Percentiles rank a stretch among this genome's conserved stretches.
These are phyloP conservation scores for Pipistrellus nathusii DNA, from an alignment of 2,797 vertebrate genomes.

Conservation along the genomic window DNA sequence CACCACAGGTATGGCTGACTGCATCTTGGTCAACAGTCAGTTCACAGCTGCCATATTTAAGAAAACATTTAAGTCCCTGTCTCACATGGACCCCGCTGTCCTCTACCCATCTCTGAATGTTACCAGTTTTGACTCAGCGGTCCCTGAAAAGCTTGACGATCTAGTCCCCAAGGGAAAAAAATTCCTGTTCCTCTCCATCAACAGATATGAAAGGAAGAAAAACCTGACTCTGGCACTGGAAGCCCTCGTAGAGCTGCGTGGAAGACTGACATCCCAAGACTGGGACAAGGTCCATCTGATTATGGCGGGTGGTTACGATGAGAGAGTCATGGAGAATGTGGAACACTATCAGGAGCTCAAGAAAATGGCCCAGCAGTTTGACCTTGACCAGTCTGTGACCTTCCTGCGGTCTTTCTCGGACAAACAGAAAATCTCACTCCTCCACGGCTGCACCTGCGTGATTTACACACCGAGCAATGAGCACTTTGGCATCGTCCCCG, in stretches of 20 bases:
- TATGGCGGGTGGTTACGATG: slow-evolving; percentile 96
- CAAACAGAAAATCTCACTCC: slow-evolving; percentile 93
- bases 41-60: slow-evolving; percentile 96
- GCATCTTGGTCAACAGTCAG: slow-evolving; percentile 96
- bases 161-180: slow-evolving; percentile 90
- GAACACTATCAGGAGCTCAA: slow-evolving; percentile 94
- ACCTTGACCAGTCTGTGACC: slow-evolving; percentile 90
- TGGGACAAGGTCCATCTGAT: slow-evolving; percentile 93
- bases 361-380: slow-evolving; percentile 87
- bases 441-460: slow-evolving; percentile 90
- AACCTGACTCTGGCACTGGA: slow-evolving; percentile 93
- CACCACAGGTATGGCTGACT: slow-evolving; percentile 98
- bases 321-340: slow-evolving; percentile 94
- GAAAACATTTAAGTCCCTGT: slow-evolving; percentile 93
- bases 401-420: slow-evolving; percentile 96
- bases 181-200: slow-evolving; percentile 95
- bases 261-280: slow-evolving; percentile 85
- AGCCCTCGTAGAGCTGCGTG: slow-evolving; percentile 90
- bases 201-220: slow-evolving; percentile 98
- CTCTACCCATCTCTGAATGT: slow-evolving; percentile 97
- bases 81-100: slow-evolving; percentile 91
- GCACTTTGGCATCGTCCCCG: slow-evolving; percentile 98
- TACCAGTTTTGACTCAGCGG: slow-evolving; percentile 89
- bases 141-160: slow-evolving; percentile 87
- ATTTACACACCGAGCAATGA: slow-evolving; percentile 98